Base-by-base conservation (phyloP, 2,113 vertebrate species). In the Epinephelus lanceolatus region DNA sequence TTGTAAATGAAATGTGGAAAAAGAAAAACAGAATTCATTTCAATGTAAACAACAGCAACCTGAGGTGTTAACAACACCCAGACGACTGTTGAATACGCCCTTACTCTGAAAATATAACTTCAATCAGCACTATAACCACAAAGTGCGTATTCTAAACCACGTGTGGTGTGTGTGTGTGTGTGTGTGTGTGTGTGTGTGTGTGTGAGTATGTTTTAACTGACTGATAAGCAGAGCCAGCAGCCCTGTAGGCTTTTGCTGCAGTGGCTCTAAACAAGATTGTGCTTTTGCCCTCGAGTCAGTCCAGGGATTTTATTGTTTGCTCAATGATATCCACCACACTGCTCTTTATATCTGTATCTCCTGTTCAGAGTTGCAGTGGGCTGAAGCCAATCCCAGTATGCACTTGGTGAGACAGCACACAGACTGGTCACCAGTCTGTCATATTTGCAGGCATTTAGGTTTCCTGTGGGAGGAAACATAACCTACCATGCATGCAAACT, bases 71-170 rank as follows among this genome's bases (percentile, higher is more conserved):
- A 76, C 88, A 84, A 94, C 94, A 88, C 93, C 88, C 88, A 77
- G 15, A 49, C 19, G 73, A 91, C 91, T 90, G 94, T 89, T 91
- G 81, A 86, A 86, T 90, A 95, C 93, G 88, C 92, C 95, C 93
- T 93, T 62, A 21, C 30, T 33, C 23, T 84, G 85, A 78, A 86
- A 80, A 83, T 78, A 68, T 11, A 6, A 81, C 70, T 71, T 77
- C 63, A 85, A 77, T 81, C 25, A 17, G 11, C 2, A 19, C 33
- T 52, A 2, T 37, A 60, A 76, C 83, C 70, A 66, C 80, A 78
- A 51, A 1, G 18, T 82, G 66, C 49, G 67, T 67, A 63, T 33
- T 37, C 15, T 3, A 6, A 83, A 63, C 83, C 80, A 81, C 81
- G 78, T 56, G 18, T 71, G 75, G 9, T 59, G 18, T 15, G 27